Evolutionary conservation across 1,140 invertebrate genomes (phyloP), one percentile per base, ranked within the genome.

Genomic region (Bursaphelenchus mucronatus): DNA sequence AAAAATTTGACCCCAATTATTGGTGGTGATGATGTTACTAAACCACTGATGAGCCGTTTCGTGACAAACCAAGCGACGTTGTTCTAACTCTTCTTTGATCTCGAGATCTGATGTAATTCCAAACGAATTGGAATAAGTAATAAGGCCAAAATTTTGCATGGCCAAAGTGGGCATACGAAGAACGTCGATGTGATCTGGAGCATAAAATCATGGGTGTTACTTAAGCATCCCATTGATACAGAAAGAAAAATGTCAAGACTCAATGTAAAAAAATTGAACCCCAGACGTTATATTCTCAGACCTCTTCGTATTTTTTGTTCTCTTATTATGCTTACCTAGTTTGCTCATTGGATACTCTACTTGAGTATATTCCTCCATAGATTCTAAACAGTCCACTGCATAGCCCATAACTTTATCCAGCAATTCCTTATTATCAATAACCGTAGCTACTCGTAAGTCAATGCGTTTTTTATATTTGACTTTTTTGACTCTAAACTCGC

Each of bases 101-200:
- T 17, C 49, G 19, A 30, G 19, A 5, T 17, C 15, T 17, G 15
- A 15, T 17, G 19, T 50, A 30, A 17, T 17, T 1, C 15, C 49
- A 15, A 50, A 50, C 5, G 49, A 17, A 5, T 30, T 50, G 49
- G 15, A 15, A 5, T 17, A 15, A 5, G 19, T 30, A 50, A 50
- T 50, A 50, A 50, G 49, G 19, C 49, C 49, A 15, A 15, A 50
- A 30, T 50, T 50, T 50, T 50, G 15, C 49, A 50, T 50, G 5
- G 49, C 49, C 15, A 30, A 15, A 30, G 15, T 1, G 19, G 15
- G 49, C 15, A 50, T 17, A 3, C 19, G 15, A 15, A 30, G 49
- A 5, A 50, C 49, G 15, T 17, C 49, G 49, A 50, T 50, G 49
- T 17, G 15, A 5, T 50, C 49, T 50, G 19, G 19, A 50, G 5